These are phyloP conservation scores for Eospalax fontanierii DNA, from an alignment of 2,797 vertebrate genomes.

Conservation along the genomic window DNA sequence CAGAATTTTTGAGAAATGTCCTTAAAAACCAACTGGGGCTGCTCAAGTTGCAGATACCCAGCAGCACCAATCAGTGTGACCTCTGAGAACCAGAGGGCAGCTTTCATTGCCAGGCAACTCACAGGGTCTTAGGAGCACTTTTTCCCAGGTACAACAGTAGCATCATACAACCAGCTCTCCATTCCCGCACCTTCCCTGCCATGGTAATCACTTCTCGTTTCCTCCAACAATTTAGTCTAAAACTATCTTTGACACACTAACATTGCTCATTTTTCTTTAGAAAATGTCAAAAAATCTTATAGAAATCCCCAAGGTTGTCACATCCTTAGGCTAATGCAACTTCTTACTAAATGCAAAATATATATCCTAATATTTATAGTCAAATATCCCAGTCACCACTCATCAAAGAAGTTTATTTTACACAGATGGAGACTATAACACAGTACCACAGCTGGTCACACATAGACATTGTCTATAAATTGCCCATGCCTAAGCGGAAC, in stretches of 20 bases:
- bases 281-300: no score
- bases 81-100: neutral
- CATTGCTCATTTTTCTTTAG: neutral
- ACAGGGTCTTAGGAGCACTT: conserved; percentile 68
- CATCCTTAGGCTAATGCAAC: no score
- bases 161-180: conserved; percentile 58
- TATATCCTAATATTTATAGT: no score
- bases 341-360: no score
- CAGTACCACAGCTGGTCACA: no score
- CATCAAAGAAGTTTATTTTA: no score
- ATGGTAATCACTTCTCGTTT: conserved; percentile 28
- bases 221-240: conserved; percentile 63
- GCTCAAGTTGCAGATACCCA: neutral
- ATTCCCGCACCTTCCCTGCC: neutral
- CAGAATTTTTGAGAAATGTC: neutral
- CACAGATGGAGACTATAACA: no score
- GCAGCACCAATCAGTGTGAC: neutral
- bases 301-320: no score
- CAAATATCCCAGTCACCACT: no score
- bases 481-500: no score
- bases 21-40: neutral
- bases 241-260: neutral
- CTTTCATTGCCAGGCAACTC: conserved; percentile 69
- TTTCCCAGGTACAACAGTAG: conserved; percentile 42
- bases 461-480: no score